Base-by-base conservation (phyloP, 2,888 invertebrate species). In the Ochropleura plecta region DNA sequence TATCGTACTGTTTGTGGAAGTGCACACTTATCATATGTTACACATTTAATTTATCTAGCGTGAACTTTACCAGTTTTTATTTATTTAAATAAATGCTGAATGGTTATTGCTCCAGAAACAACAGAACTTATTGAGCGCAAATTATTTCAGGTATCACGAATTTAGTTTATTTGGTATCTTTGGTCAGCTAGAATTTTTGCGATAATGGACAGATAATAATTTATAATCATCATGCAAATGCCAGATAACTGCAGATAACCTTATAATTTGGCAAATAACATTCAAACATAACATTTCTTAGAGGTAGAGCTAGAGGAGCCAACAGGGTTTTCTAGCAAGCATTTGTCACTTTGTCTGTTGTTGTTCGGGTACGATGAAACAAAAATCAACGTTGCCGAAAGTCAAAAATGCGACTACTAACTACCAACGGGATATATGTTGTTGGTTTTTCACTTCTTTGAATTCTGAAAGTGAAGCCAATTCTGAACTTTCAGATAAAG, bases 1-100 rank as follows among this genome's bases (percentile, higher is more conserved):
- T 91, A 94, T 93, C 89, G 90, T 85, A 80, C 77, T 92, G 90
- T 92, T 91, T 91, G 91, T 91, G 89, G 89, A 91, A 91, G 90
- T 91, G 89, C 89, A 87, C 75, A 83, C 75, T 85, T 85, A 83
- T 85, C 84, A 79, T 76, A 80, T 85, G 84, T 88, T 83, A 81
- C 73, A 75, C 76, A 80, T 79, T 70, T 74, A 46, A 77, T 78
- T 84, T 84, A 87, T 80, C 74, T 80, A 83, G 74, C 73, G 9
- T 81, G 78, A 78, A 73, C 67, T 73, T 67, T 65, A 63, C 30
- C 42, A 79, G 59, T 70, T 78, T 84, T 78, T 76, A 46, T 67
- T 64, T 48, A 72, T 44, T 71, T 18, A 30, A 73, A 51, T 48
- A 5, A 66, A 69, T 62, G 6, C 51, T 30, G 20, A 70, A 64